Evolutionary conservation across 2,888 invertebrate genomes (phyloP).

Genomic region (Pollenia labialis): DNA sequence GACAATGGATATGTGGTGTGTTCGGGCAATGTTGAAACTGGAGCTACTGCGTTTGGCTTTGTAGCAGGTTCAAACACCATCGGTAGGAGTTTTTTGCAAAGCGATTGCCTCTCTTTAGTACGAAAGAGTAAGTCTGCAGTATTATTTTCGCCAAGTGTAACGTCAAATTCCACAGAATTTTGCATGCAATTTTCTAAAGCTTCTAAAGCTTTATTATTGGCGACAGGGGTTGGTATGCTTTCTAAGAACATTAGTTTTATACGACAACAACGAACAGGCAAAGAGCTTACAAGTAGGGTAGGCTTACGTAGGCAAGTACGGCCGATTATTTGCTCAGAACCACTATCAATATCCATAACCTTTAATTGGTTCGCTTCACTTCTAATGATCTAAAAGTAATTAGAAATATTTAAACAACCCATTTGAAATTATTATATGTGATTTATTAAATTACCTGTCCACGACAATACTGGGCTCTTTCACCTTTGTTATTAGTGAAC

Average conservation of each 20-base stretch:
- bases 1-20: constrained; percentile 46
- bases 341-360: constrained; percentile 75
- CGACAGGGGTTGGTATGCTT: constrained; percentile 72
- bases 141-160: constrained; percentile 68
- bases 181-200: constrained; percentile 70
- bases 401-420: background rate
- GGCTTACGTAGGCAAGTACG: constrained; percentile 70
- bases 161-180: constrained; percentile 71
- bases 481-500: background rate
- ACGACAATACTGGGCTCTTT: constrained; percentile 9
- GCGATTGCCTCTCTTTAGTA: constrained; percentile 72
- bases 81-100: constrained; percentile 76
- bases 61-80: constrained; percentile 74
- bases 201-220: constrained; percentile 74
- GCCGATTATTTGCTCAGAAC: constrained; percentile 53
- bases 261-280: constrained; percentile 74
- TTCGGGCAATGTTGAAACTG: constrained; percentile 1
- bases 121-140: constrained; percentile 73
- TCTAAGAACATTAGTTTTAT: constrained; percentile 74
- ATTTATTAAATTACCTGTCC: constrained; percentile 47
- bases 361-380: constrained; percentile 38
- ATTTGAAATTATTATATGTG: background rate
- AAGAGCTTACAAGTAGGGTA: constrained; percentile 73
- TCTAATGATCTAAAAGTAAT: constrained; percentile 50
- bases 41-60: background rate